Percentiles rank a stretch among this genome's conserved stretches.
These are phyloP conservation scores for Rhagologus leucostigma DNA, from an alignment of 2,113 vertebrate genomes.

Conservation along the genomic window DNA sequence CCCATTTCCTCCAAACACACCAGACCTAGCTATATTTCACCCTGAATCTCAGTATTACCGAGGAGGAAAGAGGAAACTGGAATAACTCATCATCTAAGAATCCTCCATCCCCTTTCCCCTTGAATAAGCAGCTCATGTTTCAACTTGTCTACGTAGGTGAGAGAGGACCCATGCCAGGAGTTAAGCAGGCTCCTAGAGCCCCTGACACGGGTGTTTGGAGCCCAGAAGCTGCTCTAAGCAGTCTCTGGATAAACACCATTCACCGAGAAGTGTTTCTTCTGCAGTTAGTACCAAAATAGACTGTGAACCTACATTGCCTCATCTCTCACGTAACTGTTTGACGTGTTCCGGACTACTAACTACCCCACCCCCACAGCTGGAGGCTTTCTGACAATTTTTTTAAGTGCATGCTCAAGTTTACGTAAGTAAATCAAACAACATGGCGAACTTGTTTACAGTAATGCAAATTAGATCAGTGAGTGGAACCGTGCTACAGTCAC, in stretches of 20 bases:
- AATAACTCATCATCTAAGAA: neutral
- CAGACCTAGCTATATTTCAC: slow-evolving; percentile 13
- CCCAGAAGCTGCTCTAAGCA: neutral
- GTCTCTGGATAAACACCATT: neutral
- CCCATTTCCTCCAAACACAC: slow-evolving; percentile 64
- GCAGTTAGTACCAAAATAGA: neutral
- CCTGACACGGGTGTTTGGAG: fast-evolving
- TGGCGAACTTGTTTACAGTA: neutral
- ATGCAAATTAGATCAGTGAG: neutral
- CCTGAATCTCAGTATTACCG: neutral
- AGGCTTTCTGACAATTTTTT: neutral
- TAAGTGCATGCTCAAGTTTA: neutral
- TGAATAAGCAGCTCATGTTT: neutral
- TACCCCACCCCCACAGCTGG: neutral
- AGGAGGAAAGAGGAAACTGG: neutral
- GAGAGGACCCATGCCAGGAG: fast-evolving
- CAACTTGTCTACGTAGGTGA: neutral
- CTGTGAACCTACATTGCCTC: fast-evolving
- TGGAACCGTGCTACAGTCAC: neutral
- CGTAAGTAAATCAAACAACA: neutral
- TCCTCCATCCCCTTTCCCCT: neutral
- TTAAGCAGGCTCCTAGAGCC: neutral
- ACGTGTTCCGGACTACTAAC: fast-evolving
- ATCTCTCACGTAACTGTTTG: fast-evolving
- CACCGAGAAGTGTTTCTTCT: neutral